Percentiles rank a stretch among this genome's conserved stretches.
These are phyloP conservation scores for Patagioenas fasciata DNA, from an alignment of 2,113 vertebrate genomes.

Conservation along the genomic window DNA sequence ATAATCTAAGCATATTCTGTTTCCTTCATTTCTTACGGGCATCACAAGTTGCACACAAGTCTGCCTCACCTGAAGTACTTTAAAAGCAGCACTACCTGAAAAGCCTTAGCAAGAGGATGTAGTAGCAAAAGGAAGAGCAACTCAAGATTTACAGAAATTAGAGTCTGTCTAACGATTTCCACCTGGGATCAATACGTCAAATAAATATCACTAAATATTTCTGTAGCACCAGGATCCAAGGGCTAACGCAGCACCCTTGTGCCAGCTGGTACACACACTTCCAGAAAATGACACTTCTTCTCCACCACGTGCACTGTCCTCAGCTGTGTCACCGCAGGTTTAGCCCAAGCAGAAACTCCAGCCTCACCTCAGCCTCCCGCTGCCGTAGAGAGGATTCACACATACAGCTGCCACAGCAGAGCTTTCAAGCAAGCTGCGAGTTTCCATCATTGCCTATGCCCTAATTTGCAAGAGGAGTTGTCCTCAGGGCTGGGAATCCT, in stretches of 20 bases:
- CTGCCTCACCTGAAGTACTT: neutral
- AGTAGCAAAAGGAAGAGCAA: neutral
- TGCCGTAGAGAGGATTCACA: neutral
- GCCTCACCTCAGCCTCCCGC: accelerated
- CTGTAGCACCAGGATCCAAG: neutral
- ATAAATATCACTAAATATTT: neutral
- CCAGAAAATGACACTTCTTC: neutral
- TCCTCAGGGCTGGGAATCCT: neutral
- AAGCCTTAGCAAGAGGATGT: neutral
- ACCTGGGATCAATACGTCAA: neutral
- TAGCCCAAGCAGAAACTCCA: neutral
- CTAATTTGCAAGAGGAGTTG: neutral
- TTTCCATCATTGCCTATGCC: neutral
- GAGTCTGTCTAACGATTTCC: neutral
- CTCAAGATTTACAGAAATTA: neutral
- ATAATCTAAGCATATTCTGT: neutral
- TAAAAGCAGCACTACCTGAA: neutral
- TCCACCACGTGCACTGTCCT: accelerated
- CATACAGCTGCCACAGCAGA: neutral
- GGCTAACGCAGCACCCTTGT: neutral
- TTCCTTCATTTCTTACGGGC: neutral
- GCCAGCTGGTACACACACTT: neutral
- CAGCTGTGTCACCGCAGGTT: neutral
- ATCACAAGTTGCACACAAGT: neutral
- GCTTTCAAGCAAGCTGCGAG: neutral